These are phyloP conservation scores for Eupithecia tripunctaria DNA, from an alignment of 2,888 invertebrate genomes.

Conservation along the genomic window DNA sequence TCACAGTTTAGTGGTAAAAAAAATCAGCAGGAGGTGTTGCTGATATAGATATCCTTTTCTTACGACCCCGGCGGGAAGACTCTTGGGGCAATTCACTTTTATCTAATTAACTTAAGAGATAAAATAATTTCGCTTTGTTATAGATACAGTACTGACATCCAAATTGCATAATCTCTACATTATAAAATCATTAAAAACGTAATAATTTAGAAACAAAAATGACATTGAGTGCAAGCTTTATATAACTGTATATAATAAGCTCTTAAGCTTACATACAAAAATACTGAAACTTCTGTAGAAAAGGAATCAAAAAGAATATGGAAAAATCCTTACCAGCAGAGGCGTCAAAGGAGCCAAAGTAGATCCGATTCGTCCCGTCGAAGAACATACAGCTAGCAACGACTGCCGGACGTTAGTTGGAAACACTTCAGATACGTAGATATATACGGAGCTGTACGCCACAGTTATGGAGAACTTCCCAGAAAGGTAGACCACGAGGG, in stretches of 20 bases:
- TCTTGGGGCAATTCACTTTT: too few species aligned
- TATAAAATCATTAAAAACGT: not conserved
- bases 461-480: constrained; percentile 88
- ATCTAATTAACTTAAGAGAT: too few species aligned
- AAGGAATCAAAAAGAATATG: not conserved
- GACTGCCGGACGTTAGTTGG: constrained; percentile 87
- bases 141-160: too few species aligned
- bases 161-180: not conserved
- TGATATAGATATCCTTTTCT: too few species aligned
- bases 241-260: too few species aligned
- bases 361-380: constrained; percentile 87
- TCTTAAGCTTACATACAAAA: not conserved
- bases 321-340: constrained; percentile 78
- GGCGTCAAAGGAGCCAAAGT: constrained; percentile 87
- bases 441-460: constrained; percentile 87
- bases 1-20: too few species aligned
- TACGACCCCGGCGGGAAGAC: too few species aligned
- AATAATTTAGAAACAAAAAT: not conserved
- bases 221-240: too few species aligned
- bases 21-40: too few species aligned
- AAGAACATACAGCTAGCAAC: constrained; percentile 86
- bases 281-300: not conserved
- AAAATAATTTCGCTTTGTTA: not conserved
- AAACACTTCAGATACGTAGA: constrained; percentile 88
- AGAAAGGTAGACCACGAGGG: constrained; percentile 82